Conservation (phyloP, 2,113 vertebrate genomes). For the Ifrita kowaldi region DNA sequence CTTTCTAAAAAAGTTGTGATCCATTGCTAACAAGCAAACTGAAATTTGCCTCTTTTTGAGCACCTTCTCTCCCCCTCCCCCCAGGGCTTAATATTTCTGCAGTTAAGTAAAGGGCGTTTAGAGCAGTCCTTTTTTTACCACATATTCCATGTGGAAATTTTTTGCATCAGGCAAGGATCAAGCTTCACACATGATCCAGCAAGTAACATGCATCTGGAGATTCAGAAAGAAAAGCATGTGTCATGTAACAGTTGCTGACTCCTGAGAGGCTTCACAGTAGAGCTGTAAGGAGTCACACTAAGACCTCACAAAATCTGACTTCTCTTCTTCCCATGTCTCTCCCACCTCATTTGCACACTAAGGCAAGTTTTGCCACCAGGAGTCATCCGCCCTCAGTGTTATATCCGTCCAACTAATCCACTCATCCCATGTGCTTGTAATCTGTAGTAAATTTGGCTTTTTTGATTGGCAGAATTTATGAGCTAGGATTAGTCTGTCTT, state of each 20-base stretch:
- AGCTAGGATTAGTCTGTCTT: neutral
- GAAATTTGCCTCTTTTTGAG: neutral
- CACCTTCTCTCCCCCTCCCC: accelerated
- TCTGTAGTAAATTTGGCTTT: neutral
- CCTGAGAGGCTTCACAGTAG: neutral
- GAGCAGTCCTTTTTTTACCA: neutral
- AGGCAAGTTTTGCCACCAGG: neutral
- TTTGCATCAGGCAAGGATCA: neutral
- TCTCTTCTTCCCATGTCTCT: neutral
- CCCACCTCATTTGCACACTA: neutral
- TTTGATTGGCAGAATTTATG: neutral
- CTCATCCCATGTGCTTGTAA: neutral
- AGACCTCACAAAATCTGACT: neutral
- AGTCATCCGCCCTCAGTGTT: neutral
- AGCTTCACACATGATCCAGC: neutral
- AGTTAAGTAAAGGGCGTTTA: neutral
- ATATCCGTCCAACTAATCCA: neutral
- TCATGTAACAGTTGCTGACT: neutral
- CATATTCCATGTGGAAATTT: neutral
- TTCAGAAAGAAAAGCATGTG: neutral
- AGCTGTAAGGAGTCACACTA: neutral
- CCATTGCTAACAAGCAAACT: neutral
- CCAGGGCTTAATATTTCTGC: neutral
- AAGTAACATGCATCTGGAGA: neutral
- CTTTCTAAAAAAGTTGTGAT: neutral